A percentile compares a stretch with the other conserved stretches of the same genome.
Conservation (phyloP, 2,888 invertebrate genomes). For the Lamellibrachia satsuma region DNA sequence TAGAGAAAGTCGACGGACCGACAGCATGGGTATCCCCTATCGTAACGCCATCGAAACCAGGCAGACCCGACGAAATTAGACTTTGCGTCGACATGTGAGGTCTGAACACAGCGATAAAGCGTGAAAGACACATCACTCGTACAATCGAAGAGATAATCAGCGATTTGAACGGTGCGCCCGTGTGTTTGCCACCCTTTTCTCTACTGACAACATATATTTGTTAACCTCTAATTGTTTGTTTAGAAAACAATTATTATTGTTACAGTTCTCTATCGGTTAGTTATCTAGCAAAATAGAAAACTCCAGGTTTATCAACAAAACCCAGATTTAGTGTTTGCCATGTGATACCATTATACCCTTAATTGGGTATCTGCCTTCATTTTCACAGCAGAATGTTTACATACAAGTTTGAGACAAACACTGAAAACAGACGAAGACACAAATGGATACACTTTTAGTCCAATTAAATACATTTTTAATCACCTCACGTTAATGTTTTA, state of each 20-base stretch:
- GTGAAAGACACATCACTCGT: no score
- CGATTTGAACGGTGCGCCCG: no score
- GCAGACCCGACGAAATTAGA: no score
- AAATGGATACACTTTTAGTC: neutral
- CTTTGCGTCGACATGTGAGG: no score
- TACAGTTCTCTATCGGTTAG: neutral
- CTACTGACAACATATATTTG: neutral
- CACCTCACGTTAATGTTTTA: no score
- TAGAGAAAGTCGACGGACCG: no score
- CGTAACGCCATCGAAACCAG: no score
- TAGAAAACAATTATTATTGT: neutral
- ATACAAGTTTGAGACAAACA: neutral
- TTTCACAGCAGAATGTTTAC: neutral
- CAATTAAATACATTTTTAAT: neutral
- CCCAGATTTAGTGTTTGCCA: neutral
- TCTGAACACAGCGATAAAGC: no score
- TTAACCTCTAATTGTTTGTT: neutral
- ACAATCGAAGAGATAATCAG: no score
- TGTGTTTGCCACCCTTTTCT: neutral
- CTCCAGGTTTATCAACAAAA: neutral
- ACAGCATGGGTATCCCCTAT: no score
- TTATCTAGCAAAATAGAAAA: neutral
- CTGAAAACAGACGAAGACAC: neutral
- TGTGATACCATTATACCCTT: neutral
- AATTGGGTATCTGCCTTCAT: neutral